Evolutionary conservation across 2,888 invertebrate species (phyloP), one percentile per base, ranked within the genome.

Genomic region (Pachydiplax longipennis): DNA sequence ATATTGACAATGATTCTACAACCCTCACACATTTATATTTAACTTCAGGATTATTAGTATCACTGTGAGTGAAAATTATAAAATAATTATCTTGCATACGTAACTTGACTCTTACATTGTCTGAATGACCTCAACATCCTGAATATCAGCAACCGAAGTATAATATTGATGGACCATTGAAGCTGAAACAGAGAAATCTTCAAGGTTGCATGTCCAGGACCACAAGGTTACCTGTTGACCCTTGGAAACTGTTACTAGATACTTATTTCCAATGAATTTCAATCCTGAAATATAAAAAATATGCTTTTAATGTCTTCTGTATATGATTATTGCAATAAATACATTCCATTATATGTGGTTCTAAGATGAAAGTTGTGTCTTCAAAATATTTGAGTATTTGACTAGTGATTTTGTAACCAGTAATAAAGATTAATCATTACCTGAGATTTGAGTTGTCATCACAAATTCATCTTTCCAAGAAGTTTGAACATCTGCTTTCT

Each of bases 61-160:
- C 10, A 44, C 4, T 44, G 10, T 0, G 0, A 44, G 8, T 80
- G 4, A 25, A 31, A 31, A 80, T 13, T 80, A 15, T 6, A 31
- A 80, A 18, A 15, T 3, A 1, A 25, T 73, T 31, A 31, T 80
- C 12, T 25, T 31, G 22, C 31, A 80, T 3, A 1, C 31, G 6
- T 25, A 31, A 6, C 13, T 18, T 80, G 25, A 80, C 5, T 80
- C 91, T 90, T 90, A 95, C 91, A 40, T 94, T 93, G 91, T 83
- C 91, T 91, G 82, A 92, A 92, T 92, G 92, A 93, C 91, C 92
- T 92, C 92, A 92, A 97, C 94, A 10, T 97, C 97, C 93, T 96
- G 96, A 44, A 96, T 94, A 94, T 97, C 97, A n/a, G 97, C 94
- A 22, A 97, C 94, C 92, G 96, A 95, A 3, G 95, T 95, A 92